Evolutionary conservation across 2,113 vertebrate genomes (phyloP).

Genomic region (Antigone vipio): DNA sequence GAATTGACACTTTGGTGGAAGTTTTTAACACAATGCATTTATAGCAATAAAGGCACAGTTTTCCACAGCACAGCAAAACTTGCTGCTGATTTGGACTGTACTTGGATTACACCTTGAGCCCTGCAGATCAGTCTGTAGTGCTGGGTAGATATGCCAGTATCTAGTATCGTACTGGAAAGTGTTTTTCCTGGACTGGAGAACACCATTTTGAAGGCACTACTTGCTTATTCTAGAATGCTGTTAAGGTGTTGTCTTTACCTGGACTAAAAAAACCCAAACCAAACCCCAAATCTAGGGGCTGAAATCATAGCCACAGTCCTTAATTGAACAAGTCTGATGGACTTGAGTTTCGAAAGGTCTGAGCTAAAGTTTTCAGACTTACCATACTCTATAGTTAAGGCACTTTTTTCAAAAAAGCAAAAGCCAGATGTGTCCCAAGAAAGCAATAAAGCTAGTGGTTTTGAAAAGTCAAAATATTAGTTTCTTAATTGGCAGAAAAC

Average conservation of each 20-base stretch:
- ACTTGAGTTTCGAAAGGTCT: background rate
- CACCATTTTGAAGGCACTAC: background rate
- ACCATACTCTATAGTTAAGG: background rate
- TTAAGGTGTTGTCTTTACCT: background rate
- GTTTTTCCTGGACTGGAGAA: background rate
- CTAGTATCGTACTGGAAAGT: background rate
- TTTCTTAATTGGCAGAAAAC: conserved; percentile 14
- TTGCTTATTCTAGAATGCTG: background rate
- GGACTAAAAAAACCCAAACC: background rate
- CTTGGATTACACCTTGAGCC: background rate
- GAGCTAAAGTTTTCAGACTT: background rate
- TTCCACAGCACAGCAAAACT: background rate
- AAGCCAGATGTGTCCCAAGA: background rate
- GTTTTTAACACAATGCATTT: background rate
- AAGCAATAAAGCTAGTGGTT: background rate
- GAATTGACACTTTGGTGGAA: background rate
- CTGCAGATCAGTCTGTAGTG: background rate
- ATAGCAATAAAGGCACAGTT: background rate
- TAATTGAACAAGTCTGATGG: background rate
- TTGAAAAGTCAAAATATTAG: background rate
- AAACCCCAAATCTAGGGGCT: background rate
- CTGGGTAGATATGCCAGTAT: background rate
- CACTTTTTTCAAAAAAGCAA: background rate
- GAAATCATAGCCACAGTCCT: background rate
- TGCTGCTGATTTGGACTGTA: background rate